phyloP scores from a whole-genome alignment of 2,113 vertebrate genomes.

The Butorides virescens region DNA sequence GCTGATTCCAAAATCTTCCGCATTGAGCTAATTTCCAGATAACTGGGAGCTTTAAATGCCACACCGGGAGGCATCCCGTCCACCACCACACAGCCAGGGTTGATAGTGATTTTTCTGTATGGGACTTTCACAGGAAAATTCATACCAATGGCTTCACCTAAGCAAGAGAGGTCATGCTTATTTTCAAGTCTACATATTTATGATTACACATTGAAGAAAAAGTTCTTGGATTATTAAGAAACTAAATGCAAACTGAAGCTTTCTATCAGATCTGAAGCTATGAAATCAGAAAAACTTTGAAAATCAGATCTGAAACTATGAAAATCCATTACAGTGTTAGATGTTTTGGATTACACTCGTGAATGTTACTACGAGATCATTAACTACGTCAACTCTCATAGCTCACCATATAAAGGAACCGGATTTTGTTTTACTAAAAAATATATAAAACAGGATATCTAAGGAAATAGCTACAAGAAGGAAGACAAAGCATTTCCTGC shows the following conservation, averaged over 20 bases:
- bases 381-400: background rate
- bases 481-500: background rate
- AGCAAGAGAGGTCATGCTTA: background rate
- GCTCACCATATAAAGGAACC: background rate
- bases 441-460: background rate
- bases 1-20: constrained; percentile 78
- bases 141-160: constrained; percentile 82
- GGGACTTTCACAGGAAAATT: constrained; percentile 81
- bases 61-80: constrained; percentile 81
- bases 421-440: background rate
- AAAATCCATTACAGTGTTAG: background rate
- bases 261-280: background rate
- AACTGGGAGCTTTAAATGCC: constrained; percentile 81
- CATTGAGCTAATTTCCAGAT: constrained; percentile 81
- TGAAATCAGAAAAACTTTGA: background rate
- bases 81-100: constrained; percentile 81
- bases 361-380: background rate
- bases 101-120: constrained; percentile 79
- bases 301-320: background rate
- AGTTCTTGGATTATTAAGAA: background rate
- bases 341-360: background rate
- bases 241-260: background rate
- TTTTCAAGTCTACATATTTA: background rate
- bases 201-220: background rate
- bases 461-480: background rate